Evolutionary conservation across 2,113 vertebrate species (phyloP).

Genomic region (Sorex fumeus): DNA sequence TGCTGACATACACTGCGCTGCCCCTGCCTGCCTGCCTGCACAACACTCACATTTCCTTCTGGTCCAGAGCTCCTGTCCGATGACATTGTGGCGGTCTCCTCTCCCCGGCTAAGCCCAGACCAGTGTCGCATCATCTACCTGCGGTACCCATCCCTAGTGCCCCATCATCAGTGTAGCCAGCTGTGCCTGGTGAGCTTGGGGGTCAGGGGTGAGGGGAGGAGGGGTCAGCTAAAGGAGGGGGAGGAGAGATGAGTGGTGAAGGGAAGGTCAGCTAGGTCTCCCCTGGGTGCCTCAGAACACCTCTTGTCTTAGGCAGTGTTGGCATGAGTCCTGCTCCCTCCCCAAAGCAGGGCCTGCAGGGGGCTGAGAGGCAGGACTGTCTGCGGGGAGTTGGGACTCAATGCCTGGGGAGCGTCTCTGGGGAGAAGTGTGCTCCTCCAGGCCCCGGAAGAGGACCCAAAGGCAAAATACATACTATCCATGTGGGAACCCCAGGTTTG

Average conservation of each 20-base stretch:
- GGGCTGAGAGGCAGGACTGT: neutral
- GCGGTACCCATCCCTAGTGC: constrained; percentile 90
- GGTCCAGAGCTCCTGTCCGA: constrained; percentile 92
- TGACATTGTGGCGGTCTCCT: constrained; percentile 89
- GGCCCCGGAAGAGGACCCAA: too few relatives aligned
- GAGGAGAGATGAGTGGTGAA: neutral
- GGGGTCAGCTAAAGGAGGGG: neutral
- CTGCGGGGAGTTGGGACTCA: neutral
- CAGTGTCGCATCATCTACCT: constrained; percentile 94
- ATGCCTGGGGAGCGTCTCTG: neutral
- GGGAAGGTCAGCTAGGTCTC: neutral
- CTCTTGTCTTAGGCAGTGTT: neutral
- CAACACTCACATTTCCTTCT: constrained; percentile 20
- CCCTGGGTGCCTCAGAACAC: neutral
- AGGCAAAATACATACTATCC: too few relatives aligned
- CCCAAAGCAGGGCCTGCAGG: neutral
- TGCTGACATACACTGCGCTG: rapidly evolving
- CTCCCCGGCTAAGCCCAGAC: constrained; percentile 96
- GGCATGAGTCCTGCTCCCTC: neutral
- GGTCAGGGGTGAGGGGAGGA: rapidly evolving
- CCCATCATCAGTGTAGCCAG: constrained; percentile 94
- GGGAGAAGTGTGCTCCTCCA: too few relatives aligned
- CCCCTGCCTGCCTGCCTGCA: neutral
- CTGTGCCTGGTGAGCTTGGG: constrained; percentile 92
- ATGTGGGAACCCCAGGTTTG: too few relatives aligned